Conservation (phyloP, 2,888 invertebrate genomes). For the Apeira syringaria region DNA sequence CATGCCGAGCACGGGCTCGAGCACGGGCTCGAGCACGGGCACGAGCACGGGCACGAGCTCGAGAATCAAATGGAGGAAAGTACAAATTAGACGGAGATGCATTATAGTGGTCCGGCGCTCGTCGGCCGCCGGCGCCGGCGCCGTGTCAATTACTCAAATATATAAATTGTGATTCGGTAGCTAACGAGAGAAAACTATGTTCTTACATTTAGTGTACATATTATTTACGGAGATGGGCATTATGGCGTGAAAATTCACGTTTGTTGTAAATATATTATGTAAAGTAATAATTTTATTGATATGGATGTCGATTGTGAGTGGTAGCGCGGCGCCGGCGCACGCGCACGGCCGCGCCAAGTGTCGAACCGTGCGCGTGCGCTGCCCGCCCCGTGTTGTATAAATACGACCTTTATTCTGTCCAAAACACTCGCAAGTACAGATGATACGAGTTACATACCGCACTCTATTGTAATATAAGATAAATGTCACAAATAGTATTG, state of each 20-base stretch:
- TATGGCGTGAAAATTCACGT: constrained; percentile 70
- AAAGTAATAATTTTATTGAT: constrained; percentile 73
- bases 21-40: no score
- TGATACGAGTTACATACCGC: constrained; percentile 72
- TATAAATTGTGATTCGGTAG: constrained; percentile 84
- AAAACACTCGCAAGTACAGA: constrained; percentile 71
- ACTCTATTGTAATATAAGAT: constrained; percentile 65
- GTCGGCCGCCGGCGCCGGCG: constrained; percentile 83
- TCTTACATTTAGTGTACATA: constrained; percentile 81
- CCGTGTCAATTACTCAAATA: constrained; percentile 83
- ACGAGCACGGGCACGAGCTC: no score
- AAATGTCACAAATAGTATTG: constrained; percentile 76
- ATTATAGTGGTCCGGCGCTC: constrained; percentile 78
- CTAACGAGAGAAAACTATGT: constrained; percentile 82
- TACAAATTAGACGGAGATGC: constrained; percentile 81
- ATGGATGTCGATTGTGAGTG: constrained; percentile 56
- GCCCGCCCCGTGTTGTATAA: constrained; percentile 51
- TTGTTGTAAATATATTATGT: constrained; percentile 80
- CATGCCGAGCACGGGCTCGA: constrained; percentile 76
- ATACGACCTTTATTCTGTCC: constrained; percentile 74
- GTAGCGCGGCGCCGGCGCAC: constrained; percentile 39
- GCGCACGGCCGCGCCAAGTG: constrained; percentile 28
- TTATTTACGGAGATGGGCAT: constrained; percentile 78
- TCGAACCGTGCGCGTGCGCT: constrained; percentile 17
- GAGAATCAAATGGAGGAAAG: constrained; percentile 73